Evolutionary conservation across 2,797 vertebrate species (phyloP).

Genomic region (Mastacembelus armatus): DNA sequence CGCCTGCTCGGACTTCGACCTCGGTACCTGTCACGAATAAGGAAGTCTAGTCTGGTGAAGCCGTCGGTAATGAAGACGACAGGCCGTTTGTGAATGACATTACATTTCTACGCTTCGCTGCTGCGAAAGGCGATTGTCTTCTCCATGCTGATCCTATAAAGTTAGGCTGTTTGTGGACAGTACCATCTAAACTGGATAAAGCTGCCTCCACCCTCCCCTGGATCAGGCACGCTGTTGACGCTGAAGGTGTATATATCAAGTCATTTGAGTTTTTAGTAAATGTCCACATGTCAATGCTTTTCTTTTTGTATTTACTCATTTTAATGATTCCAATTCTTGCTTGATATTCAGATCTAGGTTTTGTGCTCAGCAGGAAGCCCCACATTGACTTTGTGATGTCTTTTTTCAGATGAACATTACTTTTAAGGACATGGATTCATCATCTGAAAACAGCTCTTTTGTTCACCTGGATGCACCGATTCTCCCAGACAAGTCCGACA

Average conservation of each 20-base stretch:
- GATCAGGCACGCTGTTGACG: conserved; percentile 65
- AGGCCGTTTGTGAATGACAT: conserved; percentile 15
- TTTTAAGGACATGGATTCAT: conserved; percentile 22
- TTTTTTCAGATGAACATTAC: conserved; percentile 76
- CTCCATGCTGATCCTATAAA: conserved; percentile 29
- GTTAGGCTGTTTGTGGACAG: conserved; percentile 18
- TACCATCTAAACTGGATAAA: conserved; percentile 40
- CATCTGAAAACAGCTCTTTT: conserved; percentile 54
- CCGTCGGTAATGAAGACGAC: neutral
- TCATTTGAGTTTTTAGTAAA: neutral
- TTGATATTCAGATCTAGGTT: neutral
- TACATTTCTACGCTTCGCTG: neutral
- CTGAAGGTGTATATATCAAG: neutral
- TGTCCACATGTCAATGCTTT: neutral
- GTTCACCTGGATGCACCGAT: conserved; percentile 63
- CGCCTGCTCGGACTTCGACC: conserved; percentile 65
- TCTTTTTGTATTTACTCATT: neutral
- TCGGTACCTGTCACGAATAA: conserved; percentile 64
- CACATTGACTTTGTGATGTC: conserved; percentile 1
- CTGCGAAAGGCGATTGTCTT: conserved; percentile 17
- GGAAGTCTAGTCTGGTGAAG: conserved; percentile 66
- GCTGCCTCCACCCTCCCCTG: conserved; percentile 28
- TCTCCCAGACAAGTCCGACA: conserved; percentile 63
- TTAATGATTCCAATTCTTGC: too few relatives aligned
- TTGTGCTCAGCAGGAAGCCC: neutral